These are phyloP conservation scores for Troides helena DNA, from an alignment of 2,888 invertebrate species.

Conservation along the genomic window DNA sequence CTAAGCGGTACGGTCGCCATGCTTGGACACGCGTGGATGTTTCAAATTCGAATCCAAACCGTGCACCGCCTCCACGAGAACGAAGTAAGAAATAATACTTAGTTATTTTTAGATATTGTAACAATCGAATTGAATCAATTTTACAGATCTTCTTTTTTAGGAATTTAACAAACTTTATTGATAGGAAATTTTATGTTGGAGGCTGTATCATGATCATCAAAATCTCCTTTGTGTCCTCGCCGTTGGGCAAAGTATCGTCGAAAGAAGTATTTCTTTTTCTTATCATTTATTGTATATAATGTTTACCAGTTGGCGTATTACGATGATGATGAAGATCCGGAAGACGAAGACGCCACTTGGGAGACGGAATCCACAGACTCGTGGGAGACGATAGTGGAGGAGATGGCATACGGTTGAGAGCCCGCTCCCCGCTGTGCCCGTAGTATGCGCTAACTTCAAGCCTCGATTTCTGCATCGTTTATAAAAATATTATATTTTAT, in stretches of 20 bases:
- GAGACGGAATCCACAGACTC: conserved; percentile 69
- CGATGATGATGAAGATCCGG: conserved; percentile 52
- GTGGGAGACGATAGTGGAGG: conserved; percentile 76
- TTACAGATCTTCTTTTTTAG: too few species aligned
- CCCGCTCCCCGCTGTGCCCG: neutral
- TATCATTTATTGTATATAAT: neutral
- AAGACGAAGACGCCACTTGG: conserved; percentile 61
- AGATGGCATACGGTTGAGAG: conserved; percentile 66
- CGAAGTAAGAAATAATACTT: conserved; percentile 47
- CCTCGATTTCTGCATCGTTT: neutral
- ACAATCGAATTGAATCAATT: too few species aligned
- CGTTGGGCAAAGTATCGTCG: too few species aligned
- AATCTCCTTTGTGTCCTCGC: too few species aligned
- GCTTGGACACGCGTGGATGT: conserved; percentile 75
- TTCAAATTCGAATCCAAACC: conserved; percentile 72
- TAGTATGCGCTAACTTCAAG: conserved; percentile 16
- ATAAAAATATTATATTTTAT: neutral
- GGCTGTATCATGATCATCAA: too few species aligned
- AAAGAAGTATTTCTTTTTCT: too few species aligned
- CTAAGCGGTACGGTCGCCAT: conserved; percentile 70
- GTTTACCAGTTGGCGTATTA: conserved; percentile 59
- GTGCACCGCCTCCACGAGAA: conserved; percentile 63
- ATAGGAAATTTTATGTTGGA: too few species aligned
- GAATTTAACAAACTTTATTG: too few species aligned
- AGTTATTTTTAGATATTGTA: too few species aligned